Conservation (phyloP, 2,797 vertebrate species). For the Falco concolor region DNA sequence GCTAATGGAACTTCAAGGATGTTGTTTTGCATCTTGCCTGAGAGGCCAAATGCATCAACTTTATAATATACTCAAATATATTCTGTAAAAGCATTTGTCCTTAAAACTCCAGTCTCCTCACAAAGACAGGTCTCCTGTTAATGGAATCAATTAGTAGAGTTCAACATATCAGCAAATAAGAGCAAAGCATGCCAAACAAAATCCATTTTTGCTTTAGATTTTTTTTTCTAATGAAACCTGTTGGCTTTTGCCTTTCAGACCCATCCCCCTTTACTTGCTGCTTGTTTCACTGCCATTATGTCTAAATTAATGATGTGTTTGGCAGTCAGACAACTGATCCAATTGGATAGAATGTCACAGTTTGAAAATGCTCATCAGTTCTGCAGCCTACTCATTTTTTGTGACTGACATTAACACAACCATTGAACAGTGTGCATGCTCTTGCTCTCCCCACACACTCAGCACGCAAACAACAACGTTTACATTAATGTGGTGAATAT, state of each 20-base stretch:
- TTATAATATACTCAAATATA: not conserved
- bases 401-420: not conserved
- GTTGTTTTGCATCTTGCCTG: constrained; percentile 43
- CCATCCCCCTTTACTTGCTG: not conserved
- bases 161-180: constrained; percentile 28
- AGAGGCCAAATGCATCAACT: constrained; percentile 56
- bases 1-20: constrained; percentile 69
- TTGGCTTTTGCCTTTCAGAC: not conserved
- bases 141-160: constrained; percentile 53
- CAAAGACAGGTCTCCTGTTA: not conserved
- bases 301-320: constrained; percentile 49
- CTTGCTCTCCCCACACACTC: not conserved
- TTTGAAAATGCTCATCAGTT: constrained; percentile 33
- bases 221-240: not conserved
- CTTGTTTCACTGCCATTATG: constrained; percentile 36
- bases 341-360: constrained; percentile 26
- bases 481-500: not conserved
- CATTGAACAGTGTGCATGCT: not conserved
- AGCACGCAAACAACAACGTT: not conserved
- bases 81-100: constrained; percentile 52
- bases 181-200: constrained; percentile 19
- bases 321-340: constrained; percentile 33
- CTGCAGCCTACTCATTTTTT: constrained; percentile 6
- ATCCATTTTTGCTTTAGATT: not conserved
- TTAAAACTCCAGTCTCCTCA: constrained; percentile 36